A percentile compares a stretch with the other conserved stretches of the same genome.
These are phyloP conservation scores for Denticeps clupeoides DNA, from an alignment of 2,797 vertebrate species.

Conservation along the genomic window DNA sequence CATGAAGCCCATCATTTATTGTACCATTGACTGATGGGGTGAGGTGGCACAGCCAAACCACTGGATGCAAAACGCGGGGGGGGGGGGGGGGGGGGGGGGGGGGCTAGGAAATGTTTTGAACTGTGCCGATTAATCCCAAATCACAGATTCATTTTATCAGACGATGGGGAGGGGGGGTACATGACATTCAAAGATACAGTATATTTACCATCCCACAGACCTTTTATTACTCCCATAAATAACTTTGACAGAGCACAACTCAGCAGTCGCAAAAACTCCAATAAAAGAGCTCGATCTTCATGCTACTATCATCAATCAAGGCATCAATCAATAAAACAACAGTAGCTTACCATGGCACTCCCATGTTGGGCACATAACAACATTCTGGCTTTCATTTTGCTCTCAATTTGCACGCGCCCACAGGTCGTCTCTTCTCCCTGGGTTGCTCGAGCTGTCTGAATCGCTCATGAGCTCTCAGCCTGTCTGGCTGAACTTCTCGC, in stretches of 20 bases:
- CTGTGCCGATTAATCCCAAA: too few relatives aligned
- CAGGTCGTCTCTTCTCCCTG: too few relatives aligned
- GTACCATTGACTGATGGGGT: constrained; percentile 37
- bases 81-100: constrained; percentile 35
- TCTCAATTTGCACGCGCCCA: too few relatives aligned
- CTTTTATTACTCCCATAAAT: too few relatives aligned
- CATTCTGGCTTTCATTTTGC: constrained; percentile 35
- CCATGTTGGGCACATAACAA: constrained; percentile 26
- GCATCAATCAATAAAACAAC: constrained; percentile 19
- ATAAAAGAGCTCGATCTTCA: too few relatives aligned
- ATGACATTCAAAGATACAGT: too few relatives aligned
- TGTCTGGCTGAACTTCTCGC: constrained; percentile 1
- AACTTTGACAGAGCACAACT: too few relatives aligned
- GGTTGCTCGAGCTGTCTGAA: constrained; percentile 8
- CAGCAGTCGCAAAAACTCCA: too few relatives aligned
- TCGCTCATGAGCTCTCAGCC: constrained; percentile 5
- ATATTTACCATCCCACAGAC: too few relatives aligned
- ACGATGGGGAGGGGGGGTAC: too few relatives aligned
- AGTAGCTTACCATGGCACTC: constrained; percentile 51
- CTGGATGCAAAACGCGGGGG: constrained; percentile 34
- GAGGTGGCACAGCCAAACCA: constrained; percentile 32
- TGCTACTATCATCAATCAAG: not conserved
- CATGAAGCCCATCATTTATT: constrained; percentile 38
- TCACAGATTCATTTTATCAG: too few relatives aligned
- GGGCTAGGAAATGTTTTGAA: constrained; percentile 1